phyloP scores from a whole-genome alignment of 1,140 invertebrate species.

The Halyomorpha halys region DNA sequence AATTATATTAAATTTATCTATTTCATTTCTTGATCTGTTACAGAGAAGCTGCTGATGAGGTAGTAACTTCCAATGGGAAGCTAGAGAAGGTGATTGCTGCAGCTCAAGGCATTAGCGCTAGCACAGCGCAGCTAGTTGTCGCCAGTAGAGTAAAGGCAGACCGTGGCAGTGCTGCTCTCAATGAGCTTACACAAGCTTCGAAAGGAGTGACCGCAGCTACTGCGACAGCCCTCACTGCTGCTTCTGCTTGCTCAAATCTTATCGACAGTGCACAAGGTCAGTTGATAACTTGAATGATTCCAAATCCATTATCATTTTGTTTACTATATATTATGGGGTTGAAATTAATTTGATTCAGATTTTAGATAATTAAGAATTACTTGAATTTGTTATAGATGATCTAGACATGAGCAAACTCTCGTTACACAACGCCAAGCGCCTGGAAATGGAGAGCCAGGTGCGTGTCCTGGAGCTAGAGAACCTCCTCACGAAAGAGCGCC shows the following conservation, averaged over 20 bases:
- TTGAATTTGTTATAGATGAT: constrained; percentile 49
- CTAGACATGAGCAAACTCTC: constrained; percentile 81
- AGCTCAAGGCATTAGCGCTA: constrained; percentile 93
- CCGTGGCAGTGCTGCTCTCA: constrained; percentile 63
- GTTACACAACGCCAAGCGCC: constrained; percentile 84
- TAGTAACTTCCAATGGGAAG: constrained; percentile 75
- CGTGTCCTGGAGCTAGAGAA: constrained; percentile 86
- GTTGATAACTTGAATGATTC: too few species aligned
- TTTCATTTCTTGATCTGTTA: neutral
- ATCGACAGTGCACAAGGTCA: constrained; percentile 40
- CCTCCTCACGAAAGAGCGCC: constrained; percentile 75
- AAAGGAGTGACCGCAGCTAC: constrained; percentile 80
- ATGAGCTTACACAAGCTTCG: constrained; percentile 70
- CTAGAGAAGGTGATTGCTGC: constrained; percentile 91
- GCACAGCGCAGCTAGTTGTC: constrained; percentile 92
- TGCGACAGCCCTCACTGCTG: constrained; percentile 83
- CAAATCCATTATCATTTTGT: too few species aligned
- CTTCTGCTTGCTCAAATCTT: constrained; percentile 74
- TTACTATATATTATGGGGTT: too few species aligned
- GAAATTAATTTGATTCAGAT: too few species aligned
- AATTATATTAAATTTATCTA: too few species aligned
- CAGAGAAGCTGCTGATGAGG: constrained; percentile 86
- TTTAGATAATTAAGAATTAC: too few species aligned
- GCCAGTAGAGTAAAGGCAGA: constrained; percentile 88
- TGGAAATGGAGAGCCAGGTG: constrained; percentile 93